Percentiles rank a stretch among this genome's conserved stretches.
These are phyloP conservation scores for Nebria ingens DNA, from an alignment of 1,140 invertebrate genomes.

Conservation along the genomic window DNA sequence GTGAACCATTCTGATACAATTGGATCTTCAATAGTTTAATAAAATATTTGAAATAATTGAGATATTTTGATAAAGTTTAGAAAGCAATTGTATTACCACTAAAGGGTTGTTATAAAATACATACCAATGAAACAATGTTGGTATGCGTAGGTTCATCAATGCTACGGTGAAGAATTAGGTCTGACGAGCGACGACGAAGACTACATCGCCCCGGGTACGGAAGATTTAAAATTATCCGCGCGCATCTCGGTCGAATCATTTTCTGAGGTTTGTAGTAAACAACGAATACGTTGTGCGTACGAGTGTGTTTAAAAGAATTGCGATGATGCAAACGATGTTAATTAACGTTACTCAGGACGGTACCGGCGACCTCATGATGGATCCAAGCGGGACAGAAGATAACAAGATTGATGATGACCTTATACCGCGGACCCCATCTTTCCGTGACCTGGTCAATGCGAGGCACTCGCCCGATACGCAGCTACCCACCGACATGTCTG, in stretches of 20 bases:
- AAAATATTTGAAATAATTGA: no score
- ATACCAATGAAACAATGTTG: no score
- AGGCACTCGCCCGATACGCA: slow-evolving; percentile 24
- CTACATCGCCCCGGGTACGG: slow-evolving; percentile 50
- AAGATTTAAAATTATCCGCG: slow-evolving; percentile 44
- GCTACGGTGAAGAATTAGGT: slow-evolving; percentile 86
- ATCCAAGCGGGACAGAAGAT: background rate
- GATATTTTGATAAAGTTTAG: no score
- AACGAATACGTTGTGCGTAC: slow-evolving; percentile 17
- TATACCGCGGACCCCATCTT: slow-evolving; percentile 9
- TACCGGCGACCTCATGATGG: background rate
- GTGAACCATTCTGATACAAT: no score
- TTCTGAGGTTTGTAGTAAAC: slow-evolving; percentile 36
- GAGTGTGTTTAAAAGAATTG: slow-evolving; percentile 16
- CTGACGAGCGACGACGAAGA: slow-evolving; percentile 89
- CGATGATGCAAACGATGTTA: slow-evolving; percentile 14
- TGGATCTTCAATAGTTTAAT: no score
- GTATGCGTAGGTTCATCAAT: slow-evolving; percentile 62
- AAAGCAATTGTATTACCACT: no score
- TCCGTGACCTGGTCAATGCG: slow-evolving; percentile 28
- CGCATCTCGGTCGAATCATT: slow-evolving; percentile 44
- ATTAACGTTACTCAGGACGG: slow-evolving; percentile 14
- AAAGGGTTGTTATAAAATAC: no score
- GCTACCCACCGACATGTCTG: slow-evolving; percentile 65
- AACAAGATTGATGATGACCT: slow-evolving; percentile 10